Base-by-base conservation (phyloP, 2,797 vertebrate species). In the Sebastes melanostomus region DNA sequence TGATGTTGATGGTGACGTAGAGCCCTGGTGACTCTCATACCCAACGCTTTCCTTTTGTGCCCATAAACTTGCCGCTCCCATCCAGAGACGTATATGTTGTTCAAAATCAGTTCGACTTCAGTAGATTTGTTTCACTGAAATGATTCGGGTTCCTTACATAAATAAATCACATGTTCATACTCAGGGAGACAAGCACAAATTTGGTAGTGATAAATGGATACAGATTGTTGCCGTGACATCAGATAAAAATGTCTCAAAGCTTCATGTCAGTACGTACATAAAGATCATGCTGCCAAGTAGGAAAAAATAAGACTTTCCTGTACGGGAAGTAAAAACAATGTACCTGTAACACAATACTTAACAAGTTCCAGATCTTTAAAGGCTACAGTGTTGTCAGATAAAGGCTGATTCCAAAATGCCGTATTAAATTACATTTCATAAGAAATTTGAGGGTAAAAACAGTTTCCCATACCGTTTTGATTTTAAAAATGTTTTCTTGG, bases 1-100 rank as follows among this genome's bases (percentile, higher is more conserved):
- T 88, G 82, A 30, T 81, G 74, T 66, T 78, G 58, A 67, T 77
- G 38, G 22, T 74, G 61, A 79, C 72, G 14, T 46, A 74, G 73
- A 82, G 52, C 56, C 72, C 58, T 61, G 58, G 46, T 78, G 36
- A 82, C 55, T 67, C 58, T 77, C 32, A 70, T 30, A 38, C n/a
- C 27, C 27, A 72, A 13, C 14, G 25, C 55, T 68, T 71, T 52
- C 30, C 13, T 38, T 55, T 55, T 38, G n/a, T 62, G 24, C 66
- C 46, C 25, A 27, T 74, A 50, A 81, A 85, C 55, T 27, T 67
- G 24, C 54, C 77, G 52, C 24, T 86, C 62, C 13, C 4, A 1
- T 80, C 54, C 62, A 71, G 59, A 80, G 20, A 79, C 72, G 11
- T 55, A 32, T 75, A 8, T 30, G n/a, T 10, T 32, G 8, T 62